Evolutionary conservation across 2,113 vertebrate species (phyloP).

Genomic region (Brachyhypopomus occidentalis): DNA sequence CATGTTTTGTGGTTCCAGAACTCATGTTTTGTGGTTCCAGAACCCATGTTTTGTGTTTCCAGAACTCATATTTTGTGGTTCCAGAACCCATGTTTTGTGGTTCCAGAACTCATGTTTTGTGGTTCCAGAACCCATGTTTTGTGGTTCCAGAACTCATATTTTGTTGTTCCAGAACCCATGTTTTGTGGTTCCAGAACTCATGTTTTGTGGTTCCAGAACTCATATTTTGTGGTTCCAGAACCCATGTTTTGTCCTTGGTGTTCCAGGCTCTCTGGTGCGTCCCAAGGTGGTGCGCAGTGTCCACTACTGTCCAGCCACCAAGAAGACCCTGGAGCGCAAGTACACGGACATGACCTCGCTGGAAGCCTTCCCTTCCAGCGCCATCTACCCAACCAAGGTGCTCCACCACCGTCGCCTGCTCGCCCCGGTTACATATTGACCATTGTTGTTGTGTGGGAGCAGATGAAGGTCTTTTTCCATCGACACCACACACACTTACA

Average conservation of each 20-base stretch:
- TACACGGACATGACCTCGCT: slow-evolving; percentile 93
- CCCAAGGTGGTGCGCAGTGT: slow-evolving; percentile 95
- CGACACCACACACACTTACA: not conserved
- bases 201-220: not conserved
- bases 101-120: no score
- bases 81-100: not conserved
- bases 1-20: fast-evolving
- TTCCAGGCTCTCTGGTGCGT: slow-evolving; percentile 89
- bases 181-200: not conserved
- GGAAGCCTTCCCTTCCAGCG: slow-evolving; percentile 89
- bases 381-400: slow-evolving; percentile 96
- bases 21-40: not conserved
- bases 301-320: slow-evolving; percentile 95
- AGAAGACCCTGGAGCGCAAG: slow-evolving; percentile 93
- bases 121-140: not conserved
- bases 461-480: not conserved
- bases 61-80: no score
- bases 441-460: not conserved
- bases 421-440: not conserved
- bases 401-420: not conserved
- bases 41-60: not conserved
- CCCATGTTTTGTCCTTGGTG: not conserved
- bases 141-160: not conserved
- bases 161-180: slow-evolving; percentile 70
- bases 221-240: not conserved